Percentiles rank a stretch among this genome's conserved stretches.
These are phyloP conservation scores for Danionella dracula DNA, from an alignment of 2,797 vertebrate species.

Conservation along the genomic window DNA sequence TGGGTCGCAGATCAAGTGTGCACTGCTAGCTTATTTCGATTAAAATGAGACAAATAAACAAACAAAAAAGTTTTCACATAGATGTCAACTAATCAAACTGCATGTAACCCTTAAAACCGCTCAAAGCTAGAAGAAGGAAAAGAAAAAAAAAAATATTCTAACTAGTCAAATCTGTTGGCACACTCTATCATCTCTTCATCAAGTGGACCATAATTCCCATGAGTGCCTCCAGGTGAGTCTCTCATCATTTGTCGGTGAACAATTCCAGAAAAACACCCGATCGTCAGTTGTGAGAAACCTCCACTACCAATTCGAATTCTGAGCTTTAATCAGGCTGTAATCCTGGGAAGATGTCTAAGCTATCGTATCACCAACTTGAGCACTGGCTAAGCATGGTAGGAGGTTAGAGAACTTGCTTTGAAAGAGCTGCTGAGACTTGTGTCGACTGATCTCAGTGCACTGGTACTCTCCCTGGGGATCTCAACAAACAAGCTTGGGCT, in stretches of 20 bases:
- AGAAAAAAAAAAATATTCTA: background rate
- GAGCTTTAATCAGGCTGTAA: constrained; percentile 17
- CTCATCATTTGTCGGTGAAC: constrained; percentile 10
- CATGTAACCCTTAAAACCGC: background rate
- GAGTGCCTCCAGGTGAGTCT: constrained; percentile 20
- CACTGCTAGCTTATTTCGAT: too few species aligned
- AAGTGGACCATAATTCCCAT: constrained; percentile 27
- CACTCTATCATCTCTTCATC: constrained; percentile 4
- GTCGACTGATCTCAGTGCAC: constrained; percentile 19
- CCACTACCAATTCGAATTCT: background rate
- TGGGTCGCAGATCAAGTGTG: too few species aligned
- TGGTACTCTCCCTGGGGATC: background rate
- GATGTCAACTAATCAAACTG: too few species aligned
- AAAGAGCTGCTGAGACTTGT: constrained; percentile 4
- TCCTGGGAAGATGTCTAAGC: constrained; percentile 13
- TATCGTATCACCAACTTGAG: background rate
- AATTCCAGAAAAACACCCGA: constrained; percentile 13
- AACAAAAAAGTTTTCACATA: background rate
- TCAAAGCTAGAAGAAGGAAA: background rate
- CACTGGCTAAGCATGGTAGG: background rate
- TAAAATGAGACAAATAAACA: background rate
- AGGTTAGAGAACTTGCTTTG: constrained; percentile 12
- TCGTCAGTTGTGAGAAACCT: background rate
- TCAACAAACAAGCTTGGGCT: constrained; percentile 25
- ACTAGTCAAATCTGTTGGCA: background rate